Evolutionary conservation across 2,888 invertebrate species (phyloP), one percentile per base, ranked within the genome.

Genomic region (Blera fallax): DNA sequence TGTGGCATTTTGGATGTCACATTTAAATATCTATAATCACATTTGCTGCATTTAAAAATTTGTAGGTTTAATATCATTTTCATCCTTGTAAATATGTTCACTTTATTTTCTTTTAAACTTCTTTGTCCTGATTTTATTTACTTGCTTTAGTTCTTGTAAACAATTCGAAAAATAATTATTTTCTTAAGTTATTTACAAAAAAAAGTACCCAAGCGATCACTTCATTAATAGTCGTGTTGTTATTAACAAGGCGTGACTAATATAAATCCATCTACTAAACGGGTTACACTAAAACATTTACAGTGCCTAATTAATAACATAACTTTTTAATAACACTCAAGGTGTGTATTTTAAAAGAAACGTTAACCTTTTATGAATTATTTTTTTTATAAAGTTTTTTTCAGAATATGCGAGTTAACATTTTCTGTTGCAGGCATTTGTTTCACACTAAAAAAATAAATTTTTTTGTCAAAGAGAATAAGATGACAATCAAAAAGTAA

Each of bases 241-340:
- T 14, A 34, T 48, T 72, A 64, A 64, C 29, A 48, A 45, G 3
- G 27, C 52, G 62, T 65, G 8, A 79, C 64, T 58, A 72, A 79
- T n/a, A 34, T 58, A 16, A 48, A 50, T 65, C 14, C 43, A 40
- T 64, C 0, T 50, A 18, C 16, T 40, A 6, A 40, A 32, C 6
- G 4, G 58, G 52, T 27, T 27, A 52, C 52, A 52, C 24, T 27
- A 6, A 16, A 14, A n/a, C 14, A 29, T 29, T 8, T n/a, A n/a
- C n/a, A n/a, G 16, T 54, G 29, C 29, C 29, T 8, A 54, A 16
- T 10, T 18, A 45, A 14, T 45, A 18, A 45, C 10, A 14, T 14
- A 4, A n/a, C n/a, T n/a, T n/a, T n/a, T n/a, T n/a, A n/a, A n/a
- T 24, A 24, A 24, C 24, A 24, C 24, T 24, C n/a, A n/a, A n/a